Evolutionary conservation across 1,140 invertebrate species (phyloP), one percentile per base, ranked within the genome.

Genomic region (Drosophila azteca): DNA sequence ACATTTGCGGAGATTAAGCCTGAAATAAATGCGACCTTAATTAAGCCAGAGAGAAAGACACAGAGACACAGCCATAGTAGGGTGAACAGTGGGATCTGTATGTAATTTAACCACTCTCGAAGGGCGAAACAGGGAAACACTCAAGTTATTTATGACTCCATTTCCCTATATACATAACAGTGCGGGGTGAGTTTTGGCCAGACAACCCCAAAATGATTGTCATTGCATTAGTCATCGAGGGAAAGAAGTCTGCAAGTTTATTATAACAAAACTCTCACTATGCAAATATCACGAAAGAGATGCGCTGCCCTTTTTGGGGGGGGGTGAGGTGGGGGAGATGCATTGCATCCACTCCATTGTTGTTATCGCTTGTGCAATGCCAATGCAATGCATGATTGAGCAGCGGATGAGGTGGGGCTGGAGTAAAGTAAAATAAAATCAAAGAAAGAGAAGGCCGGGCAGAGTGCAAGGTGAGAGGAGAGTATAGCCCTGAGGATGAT

Each of bases 351-450:
- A 20, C 54, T 51, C 57, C 66, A 20, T 59, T 75, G 65, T 53
- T 69, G 64, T 46, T 64, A 66, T 62, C 57, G 63, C 63, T 62
- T 62, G 45, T 71, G 68, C 75, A 72, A 62, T 72, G 78, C 79
- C 78, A 80, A 80, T 84, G 80, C 80, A 84, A 51, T 61, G 80
- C 46, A 61, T 74, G 73, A 84, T 84, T 84, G 81, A 63, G 61
- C 66, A 81, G 45, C 54, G 60, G 61, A 46, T 31, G 39, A 35
- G 45, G 15, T 35, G 44, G 17, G 45, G 17, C 22, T n/a, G 22
- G 35, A 29, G 24, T 39, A 24, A 29, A 13, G 39, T 24, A n/a
- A 45, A 20, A 15, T 9, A 44, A 45, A 6, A 24, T 17, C 24
- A 11, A 26, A 26, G n/a, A 17, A 57, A 57, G 43, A 17, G 35